Evolutionary conservation across 2,888 invertebrate species (phyloP).

Genomic region (Brachyopa scutellaris): DNA sequence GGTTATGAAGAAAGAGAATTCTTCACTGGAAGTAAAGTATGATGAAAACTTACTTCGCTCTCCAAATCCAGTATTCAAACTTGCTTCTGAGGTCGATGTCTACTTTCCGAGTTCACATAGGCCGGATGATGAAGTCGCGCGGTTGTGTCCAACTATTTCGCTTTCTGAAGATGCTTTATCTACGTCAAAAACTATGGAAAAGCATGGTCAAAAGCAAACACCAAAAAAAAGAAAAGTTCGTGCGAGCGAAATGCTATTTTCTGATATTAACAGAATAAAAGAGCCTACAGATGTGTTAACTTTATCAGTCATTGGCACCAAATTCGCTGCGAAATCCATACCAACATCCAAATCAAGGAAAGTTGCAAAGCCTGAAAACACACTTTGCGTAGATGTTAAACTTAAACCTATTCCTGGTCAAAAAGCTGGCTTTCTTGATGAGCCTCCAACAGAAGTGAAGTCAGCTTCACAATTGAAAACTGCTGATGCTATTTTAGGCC

Average conservation of each 20-base stretch:
- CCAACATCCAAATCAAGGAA: not conserved
- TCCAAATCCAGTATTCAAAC: not conserved
- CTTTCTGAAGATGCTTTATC: not conserved
- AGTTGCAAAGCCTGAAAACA: not conserved
- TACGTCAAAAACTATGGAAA: conserved; percentile 13
- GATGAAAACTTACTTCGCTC: not conserved
- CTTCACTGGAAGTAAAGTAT: not conserved
- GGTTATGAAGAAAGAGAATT: not conserved
- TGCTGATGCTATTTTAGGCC: conserved; percentile 1
- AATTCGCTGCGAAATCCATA: not conserved
- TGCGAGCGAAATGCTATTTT: not conserved
- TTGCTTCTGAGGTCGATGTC: conserved; percentile 11
- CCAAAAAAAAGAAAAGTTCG: not conserved
- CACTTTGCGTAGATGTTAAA: not conserved
- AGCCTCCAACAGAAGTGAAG: not conserved
- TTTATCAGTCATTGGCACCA: no score
- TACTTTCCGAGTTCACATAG: not conserved
- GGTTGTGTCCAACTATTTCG: conserved; percentile 23
- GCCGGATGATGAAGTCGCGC: conserved; percentile 10
- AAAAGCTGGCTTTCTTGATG: not conserved
- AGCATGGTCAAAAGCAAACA: not conserved
- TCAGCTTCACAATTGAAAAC: no score
- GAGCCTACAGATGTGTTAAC: not conserved
- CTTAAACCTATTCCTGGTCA: no score
- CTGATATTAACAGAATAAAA: not conserved